phyloP scores from a whole-genome alignment of 2,888 invertebrate species.

The Nomada hirtipes region DNA sequence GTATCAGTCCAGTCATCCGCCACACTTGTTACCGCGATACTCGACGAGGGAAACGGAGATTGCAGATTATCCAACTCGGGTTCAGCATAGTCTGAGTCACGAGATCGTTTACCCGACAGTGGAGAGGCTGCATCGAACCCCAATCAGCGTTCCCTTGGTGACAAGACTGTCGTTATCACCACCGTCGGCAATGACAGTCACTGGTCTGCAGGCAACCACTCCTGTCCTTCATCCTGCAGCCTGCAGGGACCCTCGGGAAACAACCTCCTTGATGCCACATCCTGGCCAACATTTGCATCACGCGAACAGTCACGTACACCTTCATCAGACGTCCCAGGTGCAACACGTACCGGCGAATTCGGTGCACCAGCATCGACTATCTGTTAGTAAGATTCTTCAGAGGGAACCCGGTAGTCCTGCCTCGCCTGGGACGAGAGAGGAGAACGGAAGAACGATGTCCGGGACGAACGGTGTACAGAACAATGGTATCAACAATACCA shows the following conservation, averaged over 20 bases:
- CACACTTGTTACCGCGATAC: constrained; percentile 72
- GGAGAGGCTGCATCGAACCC: constrained; percentile 77
- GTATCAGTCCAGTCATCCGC: constrained; percentile 75
- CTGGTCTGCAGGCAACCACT: constrained; percentile 74
- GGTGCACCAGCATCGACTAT: constrained; percentile 78
- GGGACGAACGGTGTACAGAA: constrained; percentile 66
- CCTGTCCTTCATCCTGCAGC: constrained; percentile 77
- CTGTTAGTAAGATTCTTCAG: constrained; percentile 79
- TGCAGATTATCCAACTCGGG: constrained; percentile 74
- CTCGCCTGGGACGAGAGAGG: constrained; percentile 71
- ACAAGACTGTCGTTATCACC: constrained; percentile 83
- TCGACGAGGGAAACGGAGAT: constrained; percentile 76
- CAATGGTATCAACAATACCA: constrained; percentile 62
- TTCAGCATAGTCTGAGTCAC: constrained; percentile 72
- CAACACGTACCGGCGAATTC: constrained; percentile 77
- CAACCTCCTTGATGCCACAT: constrained; percentile 73
- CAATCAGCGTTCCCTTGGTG: constrained; percentile 79
- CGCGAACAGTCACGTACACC: constrained; percentile 66
- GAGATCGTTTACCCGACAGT: constrained; percentile 78
- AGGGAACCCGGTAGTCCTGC: constrained; percentile 74
- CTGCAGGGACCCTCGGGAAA: constrained; percentile 74
- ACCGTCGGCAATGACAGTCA: constrained; percentile 81
- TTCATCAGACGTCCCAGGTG: constrained; percentile 76
- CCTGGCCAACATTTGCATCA: constrained; percentile 76
- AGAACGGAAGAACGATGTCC: constrained; percentile 61